Evolutionary conservation across 2,888 invertebrate species (phyloP), one percentile per base, ranked within the genome.

Genomic region (Agonopterix arenella): DNA sequence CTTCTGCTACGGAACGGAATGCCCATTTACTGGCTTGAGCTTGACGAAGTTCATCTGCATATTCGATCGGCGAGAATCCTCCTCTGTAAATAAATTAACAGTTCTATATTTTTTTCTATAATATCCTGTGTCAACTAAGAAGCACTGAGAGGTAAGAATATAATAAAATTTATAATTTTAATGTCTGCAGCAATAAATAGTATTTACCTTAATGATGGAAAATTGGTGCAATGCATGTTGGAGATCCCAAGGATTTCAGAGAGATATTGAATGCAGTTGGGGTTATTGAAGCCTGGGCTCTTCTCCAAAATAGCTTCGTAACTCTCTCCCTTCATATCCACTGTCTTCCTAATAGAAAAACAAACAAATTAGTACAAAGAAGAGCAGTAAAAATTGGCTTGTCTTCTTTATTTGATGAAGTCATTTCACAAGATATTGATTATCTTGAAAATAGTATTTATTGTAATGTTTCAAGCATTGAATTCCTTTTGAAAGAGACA

Each of bases 11-110:
- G 72, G 94, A 94, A 53, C 96, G 93, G 82, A 97, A 96, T 1
- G 97, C 97, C 96, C 97, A 97, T 80, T 96, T 96, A 76, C 95
- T 95, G 46, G 97, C 97, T 85, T 98, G 98, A 10, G 94, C 92
- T 82, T 96, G 96, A 53, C 97, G 93, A 61, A 98, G 89, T 77
- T 96, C 95, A 63, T 92, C 91, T 41, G 96, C 95, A 81, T 94
- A 96, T 68, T 97, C 97, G 60, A 93, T 90, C 56, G 94, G 91
- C 38, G 95, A 92, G 72, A 96, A 96, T 68, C 93, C 92, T 60
- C 93, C 91, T 68, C 95, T 96, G 45, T 44, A 46, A 41, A 48
- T n/a, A 42, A 47, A 50, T 38, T 11, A 44, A n/a, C 16, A 46
- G 42, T n/a, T 48, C 4, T 1, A 11, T 11, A 11, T 42, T 42